phyloP scores from a whole-genome alignment of 1,140 invertebrate genomes.

The Grapholita molesta region DNA sequence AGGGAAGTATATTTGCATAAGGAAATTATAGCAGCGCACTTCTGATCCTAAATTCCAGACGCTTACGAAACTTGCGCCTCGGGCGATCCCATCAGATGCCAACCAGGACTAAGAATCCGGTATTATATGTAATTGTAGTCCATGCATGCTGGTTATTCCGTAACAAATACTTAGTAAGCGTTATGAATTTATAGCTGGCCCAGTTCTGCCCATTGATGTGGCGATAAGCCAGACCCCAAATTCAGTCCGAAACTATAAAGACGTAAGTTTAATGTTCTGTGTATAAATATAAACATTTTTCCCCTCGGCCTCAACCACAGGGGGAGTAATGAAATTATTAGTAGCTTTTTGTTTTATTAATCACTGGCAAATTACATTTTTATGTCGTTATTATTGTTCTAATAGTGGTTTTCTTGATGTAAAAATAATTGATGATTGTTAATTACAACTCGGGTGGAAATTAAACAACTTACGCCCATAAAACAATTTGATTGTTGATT shows the following conservation, averaged over 20 bases:
- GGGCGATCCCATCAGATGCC: background rate
- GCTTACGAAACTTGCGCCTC: background rate
- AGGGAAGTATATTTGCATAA: constrained; percentile 40
- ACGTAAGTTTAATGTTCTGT: background rate
- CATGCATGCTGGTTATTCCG: background rate
- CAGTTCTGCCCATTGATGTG: constrained; percentile 2
- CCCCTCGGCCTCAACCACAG: constrained; percentile 18
- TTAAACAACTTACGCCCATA: background rate
- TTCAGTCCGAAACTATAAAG: background rate
- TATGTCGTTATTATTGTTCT: constrained; percentile 7
- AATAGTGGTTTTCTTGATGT: background rate
- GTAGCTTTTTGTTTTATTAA: constrained; percentile 40
- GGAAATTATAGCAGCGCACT: constrained; percentile 31
- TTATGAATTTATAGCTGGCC: constrained; percentile 29
- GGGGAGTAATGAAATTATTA: constrained; percentile 53
- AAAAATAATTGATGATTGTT: background rate
- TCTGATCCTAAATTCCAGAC: background rate
- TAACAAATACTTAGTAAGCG: background rate
- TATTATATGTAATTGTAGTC: background rate
- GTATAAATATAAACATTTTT: background rate
- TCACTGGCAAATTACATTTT: constrained; percentile 22
- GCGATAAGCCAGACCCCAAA: constrained; percentile 33
- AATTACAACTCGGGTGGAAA: background rate
- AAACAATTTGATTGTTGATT: background rate
- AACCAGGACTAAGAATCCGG: background rate